Conservation (phyloP, 2,113 vertebrate species). For the Sterna hirundo region DNA sequence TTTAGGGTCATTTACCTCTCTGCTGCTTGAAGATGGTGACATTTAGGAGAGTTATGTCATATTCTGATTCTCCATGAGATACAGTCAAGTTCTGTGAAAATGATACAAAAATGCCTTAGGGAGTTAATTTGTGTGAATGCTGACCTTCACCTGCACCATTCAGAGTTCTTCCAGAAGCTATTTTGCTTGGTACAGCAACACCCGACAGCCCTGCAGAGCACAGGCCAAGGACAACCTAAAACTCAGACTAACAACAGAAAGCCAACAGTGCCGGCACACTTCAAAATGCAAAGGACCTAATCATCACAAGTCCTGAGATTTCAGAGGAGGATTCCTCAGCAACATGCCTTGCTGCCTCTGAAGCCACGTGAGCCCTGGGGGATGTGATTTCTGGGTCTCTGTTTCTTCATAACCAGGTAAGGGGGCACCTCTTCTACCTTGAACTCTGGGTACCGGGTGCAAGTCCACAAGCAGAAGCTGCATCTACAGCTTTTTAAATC, state of each 20-base stretch:
- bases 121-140: background rate
- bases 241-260: fast-evolving
- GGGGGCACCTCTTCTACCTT: background rate
- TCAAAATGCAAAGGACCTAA: background rate
- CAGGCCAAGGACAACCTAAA: background rate
- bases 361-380: background rate
- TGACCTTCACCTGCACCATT: background rate
- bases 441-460: fast-evolving
- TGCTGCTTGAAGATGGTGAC: background rate
- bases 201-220: fast-evolving
- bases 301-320: fast-evolving
- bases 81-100: background rate
- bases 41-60: background rate
- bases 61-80: background rate
- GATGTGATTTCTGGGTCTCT: background rate
- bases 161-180: background rate
- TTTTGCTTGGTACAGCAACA: background rate
- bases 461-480: background rate
- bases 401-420: background rate
- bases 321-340: background rate
- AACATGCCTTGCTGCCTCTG: fast-evolving
- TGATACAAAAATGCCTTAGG: background rate
- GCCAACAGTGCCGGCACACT: fast-evolving
- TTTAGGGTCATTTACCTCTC: background rate
- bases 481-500: fast-evolving